phyloP scores from a whole-genome alignment of 2,888 invertebrate genomes.

The Diploptera punctata region DNA sequence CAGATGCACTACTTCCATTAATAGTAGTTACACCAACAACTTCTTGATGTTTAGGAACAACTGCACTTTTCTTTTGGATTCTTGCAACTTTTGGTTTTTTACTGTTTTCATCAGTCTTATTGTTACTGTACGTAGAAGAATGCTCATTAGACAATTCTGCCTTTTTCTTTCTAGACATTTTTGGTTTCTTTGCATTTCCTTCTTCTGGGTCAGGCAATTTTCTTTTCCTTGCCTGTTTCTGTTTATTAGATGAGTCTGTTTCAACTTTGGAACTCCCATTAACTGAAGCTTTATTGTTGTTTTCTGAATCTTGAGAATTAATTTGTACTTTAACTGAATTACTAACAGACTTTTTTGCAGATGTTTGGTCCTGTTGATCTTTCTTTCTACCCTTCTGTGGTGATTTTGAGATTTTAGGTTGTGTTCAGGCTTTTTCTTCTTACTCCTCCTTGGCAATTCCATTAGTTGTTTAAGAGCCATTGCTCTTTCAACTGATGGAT shows the following conservation, averaged over 20 bases:
- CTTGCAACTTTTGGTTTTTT: conserved; percentile 3
- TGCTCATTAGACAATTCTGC: neutral
- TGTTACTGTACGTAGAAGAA: neutral
- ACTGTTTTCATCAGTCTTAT: conserved; percentile 18
- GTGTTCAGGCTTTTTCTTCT: conserved; percentile 22
- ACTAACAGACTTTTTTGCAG: neutral
- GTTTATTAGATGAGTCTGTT: neutral
- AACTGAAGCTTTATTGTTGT: neutral
- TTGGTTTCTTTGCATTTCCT: neutral
- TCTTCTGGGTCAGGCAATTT: neutral
- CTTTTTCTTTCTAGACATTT: conserved; percentile 1
- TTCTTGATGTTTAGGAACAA: neutral
- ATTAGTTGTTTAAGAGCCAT: conserved; percentile 63
- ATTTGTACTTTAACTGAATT: neutral
- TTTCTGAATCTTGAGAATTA: neutral
- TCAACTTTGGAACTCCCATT: conserved; percentile 17
- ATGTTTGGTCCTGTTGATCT: neutral
- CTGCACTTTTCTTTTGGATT: neutral
- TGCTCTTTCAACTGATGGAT: conserved; percentile 59
- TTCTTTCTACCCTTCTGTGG: conserved; percentile 22
- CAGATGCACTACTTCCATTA: neutral
- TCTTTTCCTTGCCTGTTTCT: neutral
- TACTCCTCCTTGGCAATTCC: conserved; percentile 54
- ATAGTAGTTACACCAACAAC: neutral
- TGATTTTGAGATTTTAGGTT: conserved; percentile 17